Evolutionary conservation across 2,797 vertebrate species (phyloP), one percentile per base, ranked within the genome.

Genomic region (Myotis myotis): DNA sequence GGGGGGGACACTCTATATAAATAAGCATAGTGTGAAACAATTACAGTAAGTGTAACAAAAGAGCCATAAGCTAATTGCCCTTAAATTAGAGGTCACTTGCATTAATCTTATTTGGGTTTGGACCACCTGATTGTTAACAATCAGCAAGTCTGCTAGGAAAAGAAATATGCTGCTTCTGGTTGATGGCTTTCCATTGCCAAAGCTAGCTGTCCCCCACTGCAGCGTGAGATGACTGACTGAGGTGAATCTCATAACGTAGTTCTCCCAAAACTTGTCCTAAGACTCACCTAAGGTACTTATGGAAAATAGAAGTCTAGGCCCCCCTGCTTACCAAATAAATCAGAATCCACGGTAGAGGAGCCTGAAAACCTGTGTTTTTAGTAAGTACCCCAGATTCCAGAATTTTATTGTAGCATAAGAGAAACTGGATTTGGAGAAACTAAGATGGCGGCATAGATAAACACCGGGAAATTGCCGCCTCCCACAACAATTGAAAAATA

Each of bases 381-480:
- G 17, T 74, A 83, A 83, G 6, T 15, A 0, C 11, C 22, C 33
- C 57, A 66, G n/a, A 23, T n/a, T 91, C 17, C 12, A 55, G 75
- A 47, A 33, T 79, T 71, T 86, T 75, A 38, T 11, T 91, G 25
- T 84, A 76, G 7, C 16, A 15, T 57, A 36, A 80, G 38, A 33
- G 33, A 85, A 38, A 87, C 8, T 57, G 36, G 23, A 3, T 66
- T 91, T 91, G n/a, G n/a, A n/a, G n/a, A n/a, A n/a, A n/a, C n/a
- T n/a, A n/a, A n/a, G n/a, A n/a, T n/a, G n/a, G n/a, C n/a, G n/a
- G n/a, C n/a, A n/a, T n/a, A n/a, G n/a, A n/a, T n/a, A n/a, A n/a
- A n/a, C n/a, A n/a, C n/a, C n/a, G n/a, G n/a, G n/a, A n/a, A n/a
- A n/a, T n/a, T n/a, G n/a, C n/a, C n/a, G n/a, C n/a, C n/a, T n/a